Evolutionary conservation across 2,797 vertebrate species (phyloP).

Genomic region (Avahi laniger): DNA sequence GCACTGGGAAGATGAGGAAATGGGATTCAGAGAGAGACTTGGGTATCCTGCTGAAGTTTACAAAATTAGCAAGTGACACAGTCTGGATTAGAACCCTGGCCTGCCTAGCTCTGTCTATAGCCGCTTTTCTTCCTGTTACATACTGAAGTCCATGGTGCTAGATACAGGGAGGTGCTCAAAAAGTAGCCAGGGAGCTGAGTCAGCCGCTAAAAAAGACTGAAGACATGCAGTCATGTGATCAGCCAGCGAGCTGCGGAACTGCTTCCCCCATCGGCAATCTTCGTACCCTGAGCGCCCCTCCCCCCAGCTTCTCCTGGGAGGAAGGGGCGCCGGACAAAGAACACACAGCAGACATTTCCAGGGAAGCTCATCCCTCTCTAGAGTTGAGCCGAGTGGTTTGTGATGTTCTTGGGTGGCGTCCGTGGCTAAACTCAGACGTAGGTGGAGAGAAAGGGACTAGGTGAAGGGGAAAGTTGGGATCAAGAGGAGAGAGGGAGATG

Average conservation of each 20-base stretch:
- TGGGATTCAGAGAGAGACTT: neutral
- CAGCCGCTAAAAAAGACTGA: neutral
- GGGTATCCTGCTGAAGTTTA: neutral
- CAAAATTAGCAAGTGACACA: too few relatives aligned
- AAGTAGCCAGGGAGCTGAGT: neutral
- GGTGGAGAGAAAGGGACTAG: neutral
- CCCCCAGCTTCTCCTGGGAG: neutral
- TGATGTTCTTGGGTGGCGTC: neutral
- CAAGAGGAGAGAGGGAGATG: too few relatives aligned
- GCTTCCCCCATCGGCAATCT: neutral
- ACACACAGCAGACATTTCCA: neutral
- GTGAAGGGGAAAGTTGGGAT: too few relatives aligned
- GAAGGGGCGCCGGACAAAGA: fast-evolving
- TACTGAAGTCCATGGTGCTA: neutral
- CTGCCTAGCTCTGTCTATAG: neutral
- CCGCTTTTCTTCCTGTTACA: neutral
- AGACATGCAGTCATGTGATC: neutral
- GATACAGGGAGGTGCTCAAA: neutral
- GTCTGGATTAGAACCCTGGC: neutral
- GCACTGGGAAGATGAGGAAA: neutral
- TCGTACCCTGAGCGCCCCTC: neutral
- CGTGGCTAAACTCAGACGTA: neutral
- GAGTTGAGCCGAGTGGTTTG: neutral
- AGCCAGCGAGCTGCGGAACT: neutral
- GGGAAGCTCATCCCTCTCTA: neutral